Conservation (phyloP, 2,797 vertebrate species). For the Nyctibius grandis region DNA sequence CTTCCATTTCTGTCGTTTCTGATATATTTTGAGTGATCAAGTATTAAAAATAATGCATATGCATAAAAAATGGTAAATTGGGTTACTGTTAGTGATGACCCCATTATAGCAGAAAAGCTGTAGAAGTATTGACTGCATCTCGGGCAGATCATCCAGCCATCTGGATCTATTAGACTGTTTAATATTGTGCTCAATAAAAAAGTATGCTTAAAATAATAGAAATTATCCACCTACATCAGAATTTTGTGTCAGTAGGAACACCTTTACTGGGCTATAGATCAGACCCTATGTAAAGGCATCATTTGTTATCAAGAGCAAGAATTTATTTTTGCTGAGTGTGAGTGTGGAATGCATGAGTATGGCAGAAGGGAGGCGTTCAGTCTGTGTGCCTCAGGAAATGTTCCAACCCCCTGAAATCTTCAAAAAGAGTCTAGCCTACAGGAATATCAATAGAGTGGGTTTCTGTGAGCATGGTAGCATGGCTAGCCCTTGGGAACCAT, state of each 20-base stretch:
- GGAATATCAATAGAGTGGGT: neutral
- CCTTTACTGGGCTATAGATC: neutral
- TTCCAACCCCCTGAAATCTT: neutral
- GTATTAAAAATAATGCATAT: neutral
- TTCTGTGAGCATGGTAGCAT: neutral
- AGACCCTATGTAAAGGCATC: neutral
- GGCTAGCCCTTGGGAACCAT: neutral
- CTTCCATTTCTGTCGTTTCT: neutral
- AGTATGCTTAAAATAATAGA: neutral
- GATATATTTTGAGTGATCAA: neutral
- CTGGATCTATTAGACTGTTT: neutral
- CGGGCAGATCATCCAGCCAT: neutral
- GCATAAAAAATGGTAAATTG: neutral
- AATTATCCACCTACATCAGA: neutral
- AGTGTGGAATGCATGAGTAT: accelerated
- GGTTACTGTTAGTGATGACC: neutral
- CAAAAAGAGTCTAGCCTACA: neutral
- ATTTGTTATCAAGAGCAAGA: neutral
- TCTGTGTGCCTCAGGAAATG: neutral
- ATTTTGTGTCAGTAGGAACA: neutral
- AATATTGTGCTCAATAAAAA: neutral
- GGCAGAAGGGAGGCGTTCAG: neutral
- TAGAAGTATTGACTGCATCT: neutral
- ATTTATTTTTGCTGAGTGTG: neutral
- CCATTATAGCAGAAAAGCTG: neutral